Percentiles rank a stretch among this genome's conserved stretches.
phyloP scores from a whole-genome alignment of 2,113 vertebrate species.

The Xenopus tropicalis region UCB_Xtro_10.0 CM004444.2:13427001-13427500 shows the following conservation, averaged over 20 bases:
- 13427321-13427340: too few relatives aligned
- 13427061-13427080: slow-evolving; percentile 56
- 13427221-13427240: too few relatives aligned
- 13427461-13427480: slow-evolving; percentile 89
- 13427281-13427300: too few relatives aligned
- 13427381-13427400: slow-evolving; percentile 73
- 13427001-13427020: slow-evolving; percentile 74
- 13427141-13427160: slow-evolving; percentile 77
- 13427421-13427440: slow-evolving; percentile 80
- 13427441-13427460: slow-evolving; percentile 54
- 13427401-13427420: slow-evolving; percentile 69
- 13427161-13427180: not conserved
- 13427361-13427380: too few relatives aligned
- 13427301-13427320: too few relatives aligned
- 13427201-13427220: too few relatives aligned
- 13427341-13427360: too few relatives aligned
- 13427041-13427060: slow-evolving; percentile 90
- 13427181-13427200: too few relatives aligned
- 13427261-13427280: too few relatives aligned
- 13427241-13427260: too few relatives aligned
- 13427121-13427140: slow-evolving; percentile 92
- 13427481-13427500: slow-evolving; percentile 87
- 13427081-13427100: slow-evolving; percentile 74
- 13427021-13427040: slow-evolving; percentile 94
- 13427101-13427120: slow-evolving; percentile 82